These are phyloP conservation scores for Synanthedon vespiformis DNA, from an alignment of 2,888 invertebrate species.

Conservation along the genomic window DNA sequence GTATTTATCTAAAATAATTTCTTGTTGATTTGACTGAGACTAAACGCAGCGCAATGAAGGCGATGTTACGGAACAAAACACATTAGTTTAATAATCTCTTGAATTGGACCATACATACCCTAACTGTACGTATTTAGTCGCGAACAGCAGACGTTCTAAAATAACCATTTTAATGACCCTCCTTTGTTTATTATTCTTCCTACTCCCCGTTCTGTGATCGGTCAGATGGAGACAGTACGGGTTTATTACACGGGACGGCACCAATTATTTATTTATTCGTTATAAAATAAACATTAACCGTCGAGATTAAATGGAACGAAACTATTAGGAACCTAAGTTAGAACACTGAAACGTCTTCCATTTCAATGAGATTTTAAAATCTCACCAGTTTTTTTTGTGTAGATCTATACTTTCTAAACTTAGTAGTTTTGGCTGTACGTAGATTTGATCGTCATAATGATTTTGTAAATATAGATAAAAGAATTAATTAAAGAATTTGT, in stretches of 20 bases:
- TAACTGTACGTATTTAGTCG: slow-evolving; percentile 25
- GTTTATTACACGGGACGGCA: slow-evolving; percentile 18
- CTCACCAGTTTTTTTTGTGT: too few relatives aligned
- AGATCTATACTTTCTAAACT: too few relatives aligned
- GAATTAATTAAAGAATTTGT: too few relatives aligned
- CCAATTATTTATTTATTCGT: slow-evolving; percentile 2
- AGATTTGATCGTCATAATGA: too few relatives aligned
- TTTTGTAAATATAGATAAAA: too few relatives aligned
- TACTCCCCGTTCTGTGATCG: slow-evolving; percentile 16
- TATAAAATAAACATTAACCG: slow-evolving; percentile 1
- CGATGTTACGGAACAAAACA: background rate
- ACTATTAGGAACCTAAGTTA: too few relatives aligned
- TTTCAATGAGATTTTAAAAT: too few relatives aligned
- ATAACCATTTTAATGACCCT: slow-evolving; percentile 61
- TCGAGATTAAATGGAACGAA: background rate
- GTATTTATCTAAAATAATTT: too few relatives aligned
- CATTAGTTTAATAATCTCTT: background rate
- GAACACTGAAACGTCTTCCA: too few relatives aligned
- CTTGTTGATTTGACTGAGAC: too few relatives aligned
- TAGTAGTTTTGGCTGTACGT: too few relatives aligned
- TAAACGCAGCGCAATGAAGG: too few relatives aligned
- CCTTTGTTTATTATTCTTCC: slow-evolving; percentile 57
- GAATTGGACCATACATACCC: slow-evolving; percentile 8
- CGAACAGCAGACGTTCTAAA: slow-evolving; percentile 41
- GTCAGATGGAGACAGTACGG: slow-evolving; percentile 15